Conservation (phyloP, 2,797 vertebrate genomes). For the Acipenser oxyrinchus region DNA sequence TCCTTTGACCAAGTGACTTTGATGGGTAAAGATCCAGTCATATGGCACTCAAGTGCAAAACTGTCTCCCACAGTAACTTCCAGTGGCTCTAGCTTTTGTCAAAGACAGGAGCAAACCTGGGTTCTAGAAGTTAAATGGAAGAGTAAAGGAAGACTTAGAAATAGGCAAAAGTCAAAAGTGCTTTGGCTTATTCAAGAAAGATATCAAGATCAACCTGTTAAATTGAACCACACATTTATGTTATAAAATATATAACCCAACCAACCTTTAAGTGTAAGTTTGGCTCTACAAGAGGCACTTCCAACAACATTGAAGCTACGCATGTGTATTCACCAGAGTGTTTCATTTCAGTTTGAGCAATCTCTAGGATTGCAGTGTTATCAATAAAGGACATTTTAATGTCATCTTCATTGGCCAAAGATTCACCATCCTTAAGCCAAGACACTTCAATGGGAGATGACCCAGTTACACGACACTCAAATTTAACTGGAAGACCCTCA, state of each 20-base stretch:
- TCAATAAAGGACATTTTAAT: constrained; percentile 76
- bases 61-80: constrained; percentile 82
- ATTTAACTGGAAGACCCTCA: constrained; percentile 68
- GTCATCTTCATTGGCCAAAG: constrained; percentile 61
- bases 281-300: constrained; percentile 83
- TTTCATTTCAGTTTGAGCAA: constrained; percentile 66
- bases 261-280: constrained; percentile 87
- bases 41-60: constrained; percentile 87
- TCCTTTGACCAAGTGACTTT: constrained; percentile 94
- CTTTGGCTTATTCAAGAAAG: constrained; percentile 1
- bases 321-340: constrained; percentile 93
- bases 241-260: constrained; percentile 23
- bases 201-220: constrained; percentile 18
- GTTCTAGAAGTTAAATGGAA: constrained; percentile 70
- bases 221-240: constrained; percentile 6
- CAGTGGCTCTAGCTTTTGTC: constrained; percentile 79
- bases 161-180: constrained; percentile 13
- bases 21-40: constrained; percentile 83
- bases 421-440: constrained; percentile 86
- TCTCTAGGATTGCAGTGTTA: constrained; percentile 80
- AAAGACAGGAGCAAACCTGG: constrained; percentile 86
- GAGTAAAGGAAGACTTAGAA: constrained; percentile 24
- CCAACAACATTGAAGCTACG: constrained; percentile 85
- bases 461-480: constrained; percentile 87
- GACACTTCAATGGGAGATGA: constrained; percentile 84